Conservation (phyloP, 2,113 vertebrate species). For the Apus apus region DNA sequence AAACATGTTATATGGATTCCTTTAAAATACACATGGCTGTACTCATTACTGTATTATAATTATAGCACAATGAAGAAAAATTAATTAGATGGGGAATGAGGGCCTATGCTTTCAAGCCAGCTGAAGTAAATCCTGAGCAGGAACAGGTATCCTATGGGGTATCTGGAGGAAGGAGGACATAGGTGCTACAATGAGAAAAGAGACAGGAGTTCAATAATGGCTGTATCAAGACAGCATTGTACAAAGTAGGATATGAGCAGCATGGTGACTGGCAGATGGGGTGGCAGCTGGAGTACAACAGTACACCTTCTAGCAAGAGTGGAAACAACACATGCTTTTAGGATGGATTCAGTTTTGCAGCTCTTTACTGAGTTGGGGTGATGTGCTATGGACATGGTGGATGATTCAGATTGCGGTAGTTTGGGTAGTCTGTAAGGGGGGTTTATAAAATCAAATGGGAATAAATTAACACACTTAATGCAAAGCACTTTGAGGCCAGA, state of each 20-base stretch:
- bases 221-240: not conserved
- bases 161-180: not conserved
- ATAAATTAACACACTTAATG: not conserved
- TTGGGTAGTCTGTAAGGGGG: not conserved
- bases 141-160: not conserved
- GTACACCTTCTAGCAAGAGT: not conserved
- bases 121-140: not conserved
- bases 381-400: not conserved
- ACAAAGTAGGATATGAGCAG: not conserved
- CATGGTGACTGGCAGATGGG: not conserved
- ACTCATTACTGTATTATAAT: not conserved
- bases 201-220: not conserved
- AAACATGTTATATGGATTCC: not conserved
- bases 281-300: not conserved
- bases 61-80: not conserved
- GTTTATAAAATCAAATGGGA: not conserved
- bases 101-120: not conserved
- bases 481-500: not conserved
- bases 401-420: not conserved
- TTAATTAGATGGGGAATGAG: not conserved
- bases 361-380: not conserved
- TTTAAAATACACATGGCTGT: not conserved
- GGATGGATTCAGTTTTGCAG: not conserved
- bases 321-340: not conserved
- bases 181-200: not conserved